phyloP scores from a whole-genome alignment of 2,113 vertebrate genomes.

The Cynocephalus volans region DNA sequence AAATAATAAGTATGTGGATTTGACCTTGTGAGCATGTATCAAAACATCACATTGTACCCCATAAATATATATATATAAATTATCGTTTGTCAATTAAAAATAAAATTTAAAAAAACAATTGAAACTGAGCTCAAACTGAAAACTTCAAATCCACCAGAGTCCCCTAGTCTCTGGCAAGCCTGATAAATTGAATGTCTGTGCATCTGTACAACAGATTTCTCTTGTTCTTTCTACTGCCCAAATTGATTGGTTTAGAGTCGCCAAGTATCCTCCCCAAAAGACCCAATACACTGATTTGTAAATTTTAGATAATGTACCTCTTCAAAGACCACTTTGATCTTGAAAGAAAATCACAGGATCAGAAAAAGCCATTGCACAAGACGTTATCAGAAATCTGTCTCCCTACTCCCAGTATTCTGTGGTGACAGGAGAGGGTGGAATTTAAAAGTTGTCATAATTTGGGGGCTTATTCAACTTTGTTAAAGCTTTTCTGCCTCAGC shows the following conservation, averaged over 20 bases:
- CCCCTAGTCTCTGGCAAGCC: background rate
- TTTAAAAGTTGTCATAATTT: background rate
- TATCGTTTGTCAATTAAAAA: too few relatives aligned
- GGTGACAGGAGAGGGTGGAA: too few relatives aligned
- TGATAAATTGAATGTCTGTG: background rate
- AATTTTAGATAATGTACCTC: background rate
- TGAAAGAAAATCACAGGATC: background rate
- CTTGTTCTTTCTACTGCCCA: background rate
- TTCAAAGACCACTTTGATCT: background rate
- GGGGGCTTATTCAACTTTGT: background rate
- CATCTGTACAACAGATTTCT: accelerated
- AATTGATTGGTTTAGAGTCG: background rate
- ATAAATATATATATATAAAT: too few relatives aligned
- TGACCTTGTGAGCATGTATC: too few relatives aligned
- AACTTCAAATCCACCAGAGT: too few relatives aligned
- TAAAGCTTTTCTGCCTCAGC: background rate
- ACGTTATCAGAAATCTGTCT: background rate
- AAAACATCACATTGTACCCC: too few relatives aligned
- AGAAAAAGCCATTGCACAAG: background rate
- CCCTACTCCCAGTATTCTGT: background rate
- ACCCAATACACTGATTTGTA: background rate
- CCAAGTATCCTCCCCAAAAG: background rate
- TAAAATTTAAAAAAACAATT: too few relatives aligned
- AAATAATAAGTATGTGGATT: too few relatives aligned
- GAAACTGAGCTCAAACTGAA: too few relatives aligned